Evolutionary conservation across 2,888 invertebrate genomes (phyloP), one percentile per base, ranked within the genome.

Genomic region (Caprella mutica): DNA sequence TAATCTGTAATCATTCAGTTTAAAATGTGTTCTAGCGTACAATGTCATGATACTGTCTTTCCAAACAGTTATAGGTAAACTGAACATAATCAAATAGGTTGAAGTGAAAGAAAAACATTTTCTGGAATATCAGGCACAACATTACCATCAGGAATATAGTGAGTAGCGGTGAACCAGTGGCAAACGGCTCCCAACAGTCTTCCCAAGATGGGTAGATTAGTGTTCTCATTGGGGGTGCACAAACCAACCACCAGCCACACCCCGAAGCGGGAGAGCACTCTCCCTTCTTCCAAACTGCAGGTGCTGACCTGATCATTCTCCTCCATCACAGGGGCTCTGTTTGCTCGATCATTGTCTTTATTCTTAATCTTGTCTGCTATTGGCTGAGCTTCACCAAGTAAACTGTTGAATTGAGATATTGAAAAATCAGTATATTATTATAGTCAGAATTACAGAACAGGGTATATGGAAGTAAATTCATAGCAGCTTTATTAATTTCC

Each of bases 151-250:
- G 91, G 92, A 8, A 96, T 84, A 73, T 90, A 92, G 1, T 96
- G 93, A 17, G 97, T 98, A 68, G 93, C 87, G 75, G 97, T 91
- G 77, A 97, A 99, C 98, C 98, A 98, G 73, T 97, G 94, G 75
- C 97, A 98, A 65, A 98, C 79, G 80, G 96, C 94, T 29, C 93
- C 89, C 51, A 98, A 78, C 68, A 99, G 79, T 62, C 96, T 80
- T 6, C 96, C 96, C 52, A 97, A 77, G 9, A 77, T 74, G 64
- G 52, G 58, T 14, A 50, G 42, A 2, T 61, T 56, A 1, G 65
- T 64, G 38, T 61, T 59, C 14, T 38, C 23, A 8, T 56, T 57
- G 4, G 64, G 65, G 33, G 74, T 72, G 66, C 77, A 96, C 63
- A 96, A 80, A 12, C 94, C 94, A 43, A 96, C 92, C 71, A 98